Evolutionary conservation across 2,888 invertebrate genomes (phyloP), one percentile per base, ranked within the genome.

Genomic region (Alloplasta piceator): DNA sequence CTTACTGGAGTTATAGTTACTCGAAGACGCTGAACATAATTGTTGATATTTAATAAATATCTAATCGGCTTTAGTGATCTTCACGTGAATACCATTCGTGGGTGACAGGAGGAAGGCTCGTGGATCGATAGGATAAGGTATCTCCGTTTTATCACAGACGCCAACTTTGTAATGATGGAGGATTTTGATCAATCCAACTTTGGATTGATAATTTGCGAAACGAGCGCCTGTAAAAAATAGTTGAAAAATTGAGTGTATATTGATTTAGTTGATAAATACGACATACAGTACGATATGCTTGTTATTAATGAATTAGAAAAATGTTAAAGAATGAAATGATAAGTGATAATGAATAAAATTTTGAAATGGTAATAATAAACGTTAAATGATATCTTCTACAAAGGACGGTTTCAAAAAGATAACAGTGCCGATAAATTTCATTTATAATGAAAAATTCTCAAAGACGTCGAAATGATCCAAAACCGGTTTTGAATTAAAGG

Each of bases 131-230:
- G 71, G 81, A 7, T 91, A 89, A 0, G 90, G 88, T 61, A 87
- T 86, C 4, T 83, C 75, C 0, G 91, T 92, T 77, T 90, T 85
- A 0, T 89, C 87, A 39, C 90, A 92, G 5, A 92, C 84, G 0
- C 88, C 87, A 3, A 92, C 83, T 74, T 87, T 87, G 77, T 89
- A 92, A 67, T 92, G 89, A 9, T 84, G 83, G 0, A 93, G 68
- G 7, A 92, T 86, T 43, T 89, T 86, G 6, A 89, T 87, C 0
- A 93, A 46, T 5, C 92, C 93, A 0, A 92, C 73, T 87, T 93
- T 93, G 0, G 92, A 84, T 85, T 93, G 92, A 74, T 86, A 85
- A 26, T 83, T 70, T 4, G 86, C 91, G 70, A 91, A 90, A 16
- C 89, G 85, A 9, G 86, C 84, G n/a, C 90, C 90, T 91, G 58